Evolutionary conservation across 2,888 invertebrate genomes (phyloP), one percentile per base, ranked within the genome.

Genomic region (Corythucha ciliata): DNA sequence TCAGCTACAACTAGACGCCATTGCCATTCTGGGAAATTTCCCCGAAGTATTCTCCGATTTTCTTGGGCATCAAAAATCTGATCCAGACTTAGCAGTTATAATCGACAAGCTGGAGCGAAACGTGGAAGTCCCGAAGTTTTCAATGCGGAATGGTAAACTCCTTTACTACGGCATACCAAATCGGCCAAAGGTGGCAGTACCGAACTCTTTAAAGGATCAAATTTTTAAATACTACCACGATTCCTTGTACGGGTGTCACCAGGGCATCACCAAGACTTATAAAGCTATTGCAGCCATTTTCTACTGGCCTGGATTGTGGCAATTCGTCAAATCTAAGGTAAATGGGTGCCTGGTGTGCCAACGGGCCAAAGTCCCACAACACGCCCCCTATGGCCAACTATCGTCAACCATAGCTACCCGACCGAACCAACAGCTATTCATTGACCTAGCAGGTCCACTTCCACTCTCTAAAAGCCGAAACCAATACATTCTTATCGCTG

Each of bases 401-500:
- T 49, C 49, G 20, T 41, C 40, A 3, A 32, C 20, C 20, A 4
- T 25, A 3, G 40, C 22, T 25, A 20, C 18, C 6, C 50, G 49
- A 10, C 36, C 26, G 2, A 32, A 41, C 12, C 41, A 50, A 24
- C 37, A 33, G n/a, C 42, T 41, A 10, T 50, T 18, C 20, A 8
- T 50, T 8, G 50, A 50, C 16, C 26, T 39, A 2, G 22, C 41
- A 5, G 50, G 50, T 7, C 42, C 41, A 3, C 24, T 50, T 12
- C 50, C 50, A 8, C 12, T 4, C 2, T 41, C 41, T 2, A 2
- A 18, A 16, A 25, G 41, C 3, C 32, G 33, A n/a, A 2, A 3
- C 10, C 41, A 41, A n/a, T 24, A 42, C 25, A 33, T 50, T 12
- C 33, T 50, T 2, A 33, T 50, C n/a, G 50, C 50, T 10, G 25